phyloP scores from a whole-genome alignment of 2,797 vertebrate species.

The Dromococcyx pavoninus region DNA sequence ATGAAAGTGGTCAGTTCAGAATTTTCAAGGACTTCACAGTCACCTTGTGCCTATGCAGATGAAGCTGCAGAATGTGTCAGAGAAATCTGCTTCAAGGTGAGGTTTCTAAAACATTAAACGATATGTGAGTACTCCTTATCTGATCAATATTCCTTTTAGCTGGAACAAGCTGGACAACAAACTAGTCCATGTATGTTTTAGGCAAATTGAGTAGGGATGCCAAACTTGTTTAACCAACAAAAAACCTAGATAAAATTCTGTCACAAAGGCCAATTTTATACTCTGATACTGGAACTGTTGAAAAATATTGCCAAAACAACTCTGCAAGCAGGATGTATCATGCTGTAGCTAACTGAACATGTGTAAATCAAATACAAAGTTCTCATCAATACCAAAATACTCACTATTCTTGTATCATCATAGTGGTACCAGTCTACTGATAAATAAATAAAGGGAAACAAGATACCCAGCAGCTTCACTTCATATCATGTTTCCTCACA shows the following conservation, averaged over 20 bases:
- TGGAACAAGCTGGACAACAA: neutral
- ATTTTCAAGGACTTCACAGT: constrained; percentile 31
- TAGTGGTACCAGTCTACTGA: neutral
- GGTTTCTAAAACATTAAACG: neutral
- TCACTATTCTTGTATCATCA: neutral
- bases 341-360: neutral
- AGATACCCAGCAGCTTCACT: neutral
- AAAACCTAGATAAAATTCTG: neutral
- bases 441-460: neutral
- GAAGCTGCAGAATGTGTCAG: neutral
- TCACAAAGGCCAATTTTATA: neutral
- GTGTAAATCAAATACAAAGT: neutral
- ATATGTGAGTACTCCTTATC: neutral
- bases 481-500: neutral
- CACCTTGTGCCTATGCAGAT: neutral
- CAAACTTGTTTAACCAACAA: neutral
- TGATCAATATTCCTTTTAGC: neutral
- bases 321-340: neutral
- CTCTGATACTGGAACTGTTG: neutral
- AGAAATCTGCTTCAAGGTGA: constrained; percentile 7
- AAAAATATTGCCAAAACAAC: neutral
- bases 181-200: neutral
- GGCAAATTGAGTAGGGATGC: neutral
- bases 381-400: neutral
- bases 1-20: neutral